Evolutionary conservation across 2,113 vertebrate species (phyloP).

Genomic region (Rhinolophus sinicus): DNA sequence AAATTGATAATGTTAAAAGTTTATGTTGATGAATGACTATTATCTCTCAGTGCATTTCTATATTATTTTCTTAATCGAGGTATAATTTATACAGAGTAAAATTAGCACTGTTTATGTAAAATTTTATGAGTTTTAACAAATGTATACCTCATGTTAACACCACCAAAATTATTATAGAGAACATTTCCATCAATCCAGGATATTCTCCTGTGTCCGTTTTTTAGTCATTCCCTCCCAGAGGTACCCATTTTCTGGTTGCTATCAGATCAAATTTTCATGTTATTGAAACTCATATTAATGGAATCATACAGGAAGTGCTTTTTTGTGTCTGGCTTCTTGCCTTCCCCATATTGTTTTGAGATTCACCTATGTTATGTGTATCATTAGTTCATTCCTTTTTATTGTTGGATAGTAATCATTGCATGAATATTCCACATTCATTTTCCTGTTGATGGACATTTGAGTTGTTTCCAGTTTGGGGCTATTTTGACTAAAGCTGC

Average conservation of each 20-base stretch:
- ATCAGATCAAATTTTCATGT: background rate
- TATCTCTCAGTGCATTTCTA: background rate
- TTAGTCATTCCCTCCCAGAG: background rate
- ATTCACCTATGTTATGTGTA: background rate
- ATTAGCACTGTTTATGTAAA: background rate
- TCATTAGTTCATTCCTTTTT: background rate
- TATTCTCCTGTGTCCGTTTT: background rate
- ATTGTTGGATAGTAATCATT: background rate
- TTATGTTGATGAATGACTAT: background rate
- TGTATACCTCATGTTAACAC: background rate
- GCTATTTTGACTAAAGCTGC: background rate
- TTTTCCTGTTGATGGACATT: background rate
- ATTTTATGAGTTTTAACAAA: slow-evolving; percentile 24
- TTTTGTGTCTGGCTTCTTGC: background rate
- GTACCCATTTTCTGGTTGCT: background rate
- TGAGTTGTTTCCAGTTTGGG: background rate
- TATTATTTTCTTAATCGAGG: background rate
- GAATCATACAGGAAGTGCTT: background rate
- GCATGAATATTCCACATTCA: background rate
- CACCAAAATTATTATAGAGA: background rate
- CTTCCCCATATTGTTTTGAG: background rate
- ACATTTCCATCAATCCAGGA: background rate
- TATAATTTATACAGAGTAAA: background rate
- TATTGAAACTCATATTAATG: background rate
- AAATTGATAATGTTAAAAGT: background rate